These are phyloP conservation scores for Elephantulus edwardii DNA, from an alignment of 2,113 vertebrate species.

Conservation along the genomic window DNA sequence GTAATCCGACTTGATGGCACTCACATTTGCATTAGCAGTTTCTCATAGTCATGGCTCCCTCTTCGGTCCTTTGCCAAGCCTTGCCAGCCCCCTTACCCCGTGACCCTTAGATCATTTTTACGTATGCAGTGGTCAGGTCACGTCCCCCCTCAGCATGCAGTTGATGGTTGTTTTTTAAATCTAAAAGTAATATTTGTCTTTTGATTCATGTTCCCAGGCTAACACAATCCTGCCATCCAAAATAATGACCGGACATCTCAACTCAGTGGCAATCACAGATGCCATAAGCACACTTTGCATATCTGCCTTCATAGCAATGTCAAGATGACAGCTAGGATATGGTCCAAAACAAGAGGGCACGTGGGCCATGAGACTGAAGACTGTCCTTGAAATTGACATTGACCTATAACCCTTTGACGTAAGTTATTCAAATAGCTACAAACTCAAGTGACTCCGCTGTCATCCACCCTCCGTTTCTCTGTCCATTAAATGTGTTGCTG, in stretches of 20 bases:
- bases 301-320: not conserved
- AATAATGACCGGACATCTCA: not conserved
- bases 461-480: not conserved
- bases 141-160: not conserved
- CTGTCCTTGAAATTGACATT: not conserved
- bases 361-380: not conserved
- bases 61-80: not conserved
- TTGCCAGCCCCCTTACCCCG: not conserved
- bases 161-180: not conserved
- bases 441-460: not conserved
- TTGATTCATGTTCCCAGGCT: not conserved
- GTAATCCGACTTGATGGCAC: not conserved
- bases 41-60: not conserved
- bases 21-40: conserved; percentile 10
- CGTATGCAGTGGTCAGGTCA: not conserved
- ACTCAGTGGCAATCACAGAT: not conserved
- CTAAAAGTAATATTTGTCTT: conserved; percentile 12
- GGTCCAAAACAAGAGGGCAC: not conserved
- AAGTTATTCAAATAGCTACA: conserved; percentile 22
- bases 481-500: not conserved
- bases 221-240: not conserved
- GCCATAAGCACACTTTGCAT: not conserved
- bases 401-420: not conserved
- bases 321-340: not conserved
- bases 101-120: conserved; percentile 8